Evolutionary conservation across 1,140 invertebrate species (phyloP).

Genomic region (Neotoxoptera formosana): DNA sequence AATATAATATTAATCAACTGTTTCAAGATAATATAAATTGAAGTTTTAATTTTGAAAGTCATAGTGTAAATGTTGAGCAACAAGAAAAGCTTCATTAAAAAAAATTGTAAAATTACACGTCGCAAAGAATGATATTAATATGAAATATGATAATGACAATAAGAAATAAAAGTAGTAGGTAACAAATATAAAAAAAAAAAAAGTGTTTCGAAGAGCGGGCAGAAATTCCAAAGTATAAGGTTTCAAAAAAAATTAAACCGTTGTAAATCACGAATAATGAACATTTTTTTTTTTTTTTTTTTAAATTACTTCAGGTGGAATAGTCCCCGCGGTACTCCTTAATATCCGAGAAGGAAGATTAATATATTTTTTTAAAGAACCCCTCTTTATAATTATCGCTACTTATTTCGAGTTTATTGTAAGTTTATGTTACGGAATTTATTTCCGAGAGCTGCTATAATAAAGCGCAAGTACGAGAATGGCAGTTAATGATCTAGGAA

Average conservation of each 20-base stretch:
- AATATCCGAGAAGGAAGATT: background rate
- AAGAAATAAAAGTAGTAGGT: background rate
- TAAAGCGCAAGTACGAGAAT: background rate
- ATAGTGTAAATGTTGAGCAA: background rate
- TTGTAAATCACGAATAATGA: slow-evolving; percentile 34
- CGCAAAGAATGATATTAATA: background rate
- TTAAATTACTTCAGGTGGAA: slow-evolving; percentile 10
- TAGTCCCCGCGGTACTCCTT: slow-evolving; percentile 8
- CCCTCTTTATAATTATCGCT: background rate
- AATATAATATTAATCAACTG: background rate
- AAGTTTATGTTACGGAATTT: slow-evolving; percentile 18
- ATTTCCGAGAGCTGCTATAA: background rate
- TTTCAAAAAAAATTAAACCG: slow-evolving; percentile 15
- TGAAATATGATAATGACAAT: background rate
- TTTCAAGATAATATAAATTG: background rate
- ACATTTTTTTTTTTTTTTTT: background rate
- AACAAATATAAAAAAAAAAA: background rate
- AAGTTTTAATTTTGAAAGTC: background rate
- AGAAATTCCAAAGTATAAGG: background rate
- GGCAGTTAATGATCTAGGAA: slow-evolving; percentile 36
- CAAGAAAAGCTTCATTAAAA: background rate
- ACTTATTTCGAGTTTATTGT: background rate
- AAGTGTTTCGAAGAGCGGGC: background rate
- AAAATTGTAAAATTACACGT: background rate
- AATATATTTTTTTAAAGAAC: slow-evolving; percentile 17